Evolutionary conservation across 2,888 invertebrate genomes (phyloP), one percentile per base, ranked within the genome.

Genomic region (Pilophorus perplexus): DNA sequence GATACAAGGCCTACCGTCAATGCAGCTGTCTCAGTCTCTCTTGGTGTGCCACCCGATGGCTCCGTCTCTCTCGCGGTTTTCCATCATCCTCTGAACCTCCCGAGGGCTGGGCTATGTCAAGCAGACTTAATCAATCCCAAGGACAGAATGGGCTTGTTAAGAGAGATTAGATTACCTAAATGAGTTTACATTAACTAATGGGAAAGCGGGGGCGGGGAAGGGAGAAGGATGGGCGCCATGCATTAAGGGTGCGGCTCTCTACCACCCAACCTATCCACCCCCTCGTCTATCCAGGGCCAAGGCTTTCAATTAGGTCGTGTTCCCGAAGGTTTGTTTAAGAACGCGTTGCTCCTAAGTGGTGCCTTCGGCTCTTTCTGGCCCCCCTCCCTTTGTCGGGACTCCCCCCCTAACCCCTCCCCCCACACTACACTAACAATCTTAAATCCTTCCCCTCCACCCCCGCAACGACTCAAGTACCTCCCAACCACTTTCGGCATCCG

Each of bases 81-180:
- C 27, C 52, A 52, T 52, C 52, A 28, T 52, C 52, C 28, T 28
- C 23, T 18, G 27, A 50, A 20, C 52, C 48, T 10, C 20, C 4
- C 20, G n/a, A 20, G 22, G 25, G 28, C 52, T 23, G 38, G 55
- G 33, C 33, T 14, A 10, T 40, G 62, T 62, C 62, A 46, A 62
- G 46, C 62, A 16, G 62, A 62, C 48, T 55, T 62, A 62, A 62
- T 62, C 62, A 62, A 62, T 62, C 62, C 62, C 62, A 62, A 62
- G 62, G 44, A 28, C 46, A 62, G 62, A 62, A 62, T 62, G 62
- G 62, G 62, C 62, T 62, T 62, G 62, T 62, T 62, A 62, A 44
- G 62, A 62, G 62, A 62, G 62, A 62, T 62, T 62, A 62, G 62
- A 62, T 62, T 62, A 62, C 62, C 62, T 62, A 62, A 62, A 62